Conservation (phyloP, 2,888 invertebrate genomes). For the Eilema depressum region DNA sequence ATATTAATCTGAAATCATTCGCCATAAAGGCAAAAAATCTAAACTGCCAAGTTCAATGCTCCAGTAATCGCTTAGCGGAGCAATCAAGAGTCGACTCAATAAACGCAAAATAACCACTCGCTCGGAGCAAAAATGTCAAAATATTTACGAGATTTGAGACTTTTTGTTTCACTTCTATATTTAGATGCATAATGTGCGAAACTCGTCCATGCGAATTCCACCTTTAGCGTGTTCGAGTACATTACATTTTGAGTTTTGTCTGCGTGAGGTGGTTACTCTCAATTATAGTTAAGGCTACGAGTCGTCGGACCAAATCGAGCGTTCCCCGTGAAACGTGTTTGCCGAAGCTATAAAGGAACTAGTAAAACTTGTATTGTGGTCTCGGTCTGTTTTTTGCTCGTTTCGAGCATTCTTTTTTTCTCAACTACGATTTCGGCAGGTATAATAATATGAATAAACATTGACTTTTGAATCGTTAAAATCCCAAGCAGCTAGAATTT, state of each 20-base stretch:
- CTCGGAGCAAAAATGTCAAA: constrained; percentile 76
- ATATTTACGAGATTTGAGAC: constrained; percentile 75
- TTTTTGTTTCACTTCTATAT: constrained; percentile 75
- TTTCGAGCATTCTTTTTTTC: constrained; percentile 50
- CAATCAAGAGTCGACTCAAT: constrained; percentile 74
- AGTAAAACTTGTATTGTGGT: constrained; percentile 75
- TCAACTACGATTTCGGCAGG: constrained; percentile 50
- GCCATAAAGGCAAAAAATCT: constrained; percentile 48
- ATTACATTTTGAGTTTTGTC: constrained; percentile 63
- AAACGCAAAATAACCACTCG: constrained; percentile 77
- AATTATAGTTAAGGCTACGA: constrained; percentile 58
- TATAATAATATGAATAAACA: constrained; percentile 50
- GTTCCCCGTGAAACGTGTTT: constrained; percentile 76
- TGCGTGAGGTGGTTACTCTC: constrained; percentile 60
- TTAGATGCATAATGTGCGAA: constrained; percentile 62
- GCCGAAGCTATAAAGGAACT: constrained; percentile 76
- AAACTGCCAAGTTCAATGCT: constrained; percentile 76
- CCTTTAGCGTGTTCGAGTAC: constrained; percentile 62
- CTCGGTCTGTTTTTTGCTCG: constrained; percentile 65
- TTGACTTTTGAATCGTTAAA: constrained; percentile 34
- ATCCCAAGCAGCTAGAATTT: constrained; percentile 27
- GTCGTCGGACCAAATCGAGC: constrained; percentile 71
- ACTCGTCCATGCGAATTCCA: constrained; percentile 61
- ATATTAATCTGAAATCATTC: constrained; percentile 33
- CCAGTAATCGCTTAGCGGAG: constrained; percentile 71